Conservation (phyloP, 2,797 vertebrate species). For the Gymnopithys bicolor region DNA sequence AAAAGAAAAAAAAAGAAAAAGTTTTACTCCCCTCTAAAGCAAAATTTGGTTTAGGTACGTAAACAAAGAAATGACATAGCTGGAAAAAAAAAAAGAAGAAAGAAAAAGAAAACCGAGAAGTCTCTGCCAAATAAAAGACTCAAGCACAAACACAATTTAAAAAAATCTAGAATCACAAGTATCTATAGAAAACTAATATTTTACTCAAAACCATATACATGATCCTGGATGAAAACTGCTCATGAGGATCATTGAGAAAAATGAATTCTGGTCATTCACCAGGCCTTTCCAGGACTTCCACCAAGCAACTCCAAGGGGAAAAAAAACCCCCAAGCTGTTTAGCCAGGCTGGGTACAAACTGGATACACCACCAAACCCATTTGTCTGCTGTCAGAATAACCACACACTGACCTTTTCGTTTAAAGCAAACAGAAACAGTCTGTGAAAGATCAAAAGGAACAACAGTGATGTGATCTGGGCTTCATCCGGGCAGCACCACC, state of each 20-base stretch:
- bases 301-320: background rate
- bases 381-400: background rate
- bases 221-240: background rate
- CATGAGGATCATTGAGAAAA: background rate
- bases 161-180: background rate
- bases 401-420: background rate
- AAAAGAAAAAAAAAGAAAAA: background rate
- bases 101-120: background rate
- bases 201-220: background rate
- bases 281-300: background rate
- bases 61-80: background rate
- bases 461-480: background rate
- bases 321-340: background rate
- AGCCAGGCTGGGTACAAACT: background rate
- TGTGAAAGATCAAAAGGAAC: background rate
- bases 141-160: background rate
- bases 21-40: background rate
- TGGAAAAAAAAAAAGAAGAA: background rate
- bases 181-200: background rate
- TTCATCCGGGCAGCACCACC: background rate
- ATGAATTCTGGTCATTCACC: background rate
- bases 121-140: background rate
- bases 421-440: background rate
- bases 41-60: background rate
- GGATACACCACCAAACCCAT: background rate